These are phyloP conservation scores for Alces alces DNA, from an alignment of 2,113 vertebrate species.

Conservation along the genomic window DNA sequence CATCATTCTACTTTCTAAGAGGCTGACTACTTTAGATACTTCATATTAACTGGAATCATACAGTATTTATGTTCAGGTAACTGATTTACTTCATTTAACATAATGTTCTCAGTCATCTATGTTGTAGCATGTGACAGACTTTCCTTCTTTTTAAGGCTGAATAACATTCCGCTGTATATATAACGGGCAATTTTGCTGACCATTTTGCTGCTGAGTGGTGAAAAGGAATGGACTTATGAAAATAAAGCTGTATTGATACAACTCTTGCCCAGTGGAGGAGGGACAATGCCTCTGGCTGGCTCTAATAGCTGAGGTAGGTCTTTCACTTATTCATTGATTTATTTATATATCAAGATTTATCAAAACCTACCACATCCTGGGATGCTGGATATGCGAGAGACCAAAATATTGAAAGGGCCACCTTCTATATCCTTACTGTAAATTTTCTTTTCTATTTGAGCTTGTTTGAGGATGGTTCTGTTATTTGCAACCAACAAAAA, in stretches of 20 bases:
- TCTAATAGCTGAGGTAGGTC: not conserved
- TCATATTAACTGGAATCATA: not conserved
- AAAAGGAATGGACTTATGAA: not conserved
- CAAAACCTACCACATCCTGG: not conserved
- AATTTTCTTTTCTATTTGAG: not conserved
- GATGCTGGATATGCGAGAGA: not conserved
- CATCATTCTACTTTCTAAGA: not conserved
- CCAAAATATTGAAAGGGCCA: not conserved
- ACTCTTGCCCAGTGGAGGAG: not conserved
- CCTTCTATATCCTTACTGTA: not conserved
- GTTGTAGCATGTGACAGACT: not conserved
- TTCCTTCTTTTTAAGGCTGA: not conserved
- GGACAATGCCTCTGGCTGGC: not conserved
- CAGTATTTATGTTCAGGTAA: not conserved
- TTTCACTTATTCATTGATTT: not conserved
- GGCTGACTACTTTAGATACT: not conserved
- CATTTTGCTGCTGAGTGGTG: not conserved
- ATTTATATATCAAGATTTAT: not conserved
- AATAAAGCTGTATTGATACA: not conserved
- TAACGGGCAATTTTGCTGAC: rapidly evolving
- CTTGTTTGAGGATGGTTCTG: not conserved
- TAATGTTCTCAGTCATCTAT: not conserved
- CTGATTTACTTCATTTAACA: not conserved
- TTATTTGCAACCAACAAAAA: not conserved
- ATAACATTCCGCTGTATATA: not conserved